Percentiles rank a stretch among this genome's conserved stretches.
These are phyloP conservation scores for Leptinotarsa juncta DNA, from an alignment of 2,888 invertebrate species.

Conservation along the genomic window DNA sequence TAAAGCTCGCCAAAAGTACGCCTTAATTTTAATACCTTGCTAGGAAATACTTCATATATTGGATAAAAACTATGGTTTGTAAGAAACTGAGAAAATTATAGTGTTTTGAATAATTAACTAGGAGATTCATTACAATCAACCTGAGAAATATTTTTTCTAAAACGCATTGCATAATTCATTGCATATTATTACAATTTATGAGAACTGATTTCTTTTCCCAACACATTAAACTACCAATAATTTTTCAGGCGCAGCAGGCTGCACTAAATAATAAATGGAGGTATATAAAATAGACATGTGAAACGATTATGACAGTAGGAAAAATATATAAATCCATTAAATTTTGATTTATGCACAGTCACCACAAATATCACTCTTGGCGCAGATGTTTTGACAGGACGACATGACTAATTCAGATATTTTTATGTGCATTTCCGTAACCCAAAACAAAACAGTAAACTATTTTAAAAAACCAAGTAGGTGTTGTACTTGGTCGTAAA, in stretches of 20 bases:
- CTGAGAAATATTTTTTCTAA: background rate
- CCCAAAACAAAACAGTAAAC: slow-evolving; percentile 39
- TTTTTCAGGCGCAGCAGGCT: slow-evolving; percentile 31
- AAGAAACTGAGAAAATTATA: no score
- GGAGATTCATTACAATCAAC: no score
- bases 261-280: slow-evolving; percentile 33
- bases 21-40: no score
- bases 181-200: slow-evolving; percentile 7
- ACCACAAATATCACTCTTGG: slow-evolving; percentile 32
- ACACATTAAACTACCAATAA: slow-evolving; percentile 32
- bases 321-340: slow-evolving; percentile 33
- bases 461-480: slow-evolving; percentile 43
- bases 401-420: slow-evolving; percentile 41
- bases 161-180: background rate
- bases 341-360: slow-evolving; percentile 40
- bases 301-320: slow-evolving; percentile 35
- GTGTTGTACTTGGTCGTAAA: slow-evolving; percentile 40
- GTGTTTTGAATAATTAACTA: no score
- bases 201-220: background rate
- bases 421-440: slow-evolving; percentile 42
- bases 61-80: no score
- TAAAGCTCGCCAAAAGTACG: no score
- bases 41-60: no score
- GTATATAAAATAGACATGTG: slow-evolving; percentile 30
- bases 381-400: slow-evolving; percentile 47